A percentile compares a stretch with the other conserved stretches of the same genome.
phyloP scores from a whole-genome alignment of 2,888 invertebrate species.

The Neelides folsomi region DNA sequence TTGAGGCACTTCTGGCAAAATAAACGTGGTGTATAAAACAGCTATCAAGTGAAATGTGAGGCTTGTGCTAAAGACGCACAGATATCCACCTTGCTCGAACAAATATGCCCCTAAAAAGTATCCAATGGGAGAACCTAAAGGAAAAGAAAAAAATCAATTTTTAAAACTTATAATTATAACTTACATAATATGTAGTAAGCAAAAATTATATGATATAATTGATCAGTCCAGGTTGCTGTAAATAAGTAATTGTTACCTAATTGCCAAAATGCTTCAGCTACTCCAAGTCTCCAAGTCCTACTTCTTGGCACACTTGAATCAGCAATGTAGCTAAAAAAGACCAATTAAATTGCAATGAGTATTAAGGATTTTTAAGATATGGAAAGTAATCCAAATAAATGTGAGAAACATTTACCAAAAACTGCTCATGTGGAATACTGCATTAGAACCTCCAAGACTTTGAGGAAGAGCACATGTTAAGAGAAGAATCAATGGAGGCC shows the following conservation, averaged over 20 bases:
- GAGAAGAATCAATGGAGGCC: slow-evolving; percentile 25
- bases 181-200: too few relatives aligned
- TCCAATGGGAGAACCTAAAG: slow-evolving; percentile 24
- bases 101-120: slow-evolving; percentile 27
- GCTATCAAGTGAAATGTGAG: slow-evolving; percentile 23
- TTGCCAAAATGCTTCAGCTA: slow-evolving; percentile 31
- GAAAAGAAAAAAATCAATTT: too few relatives aligned
- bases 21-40: slow-evolving; percentile 25
- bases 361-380: slow-evolving; percentile 1
- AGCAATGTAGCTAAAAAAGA: slow-evolving; percentile 25
- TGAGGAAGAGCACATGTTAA: slow-evolving; percentile 29
- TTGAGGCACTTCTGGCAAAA: slow-evolving; percentile 30
- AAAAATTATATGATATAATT: too few relatives aligned
- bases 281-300: slow-evolving; percentile 28
- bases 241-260: slow-evolving; percentile 1
- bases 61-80: slow-evolving; percentile 28
- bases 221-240: too few relatives aligned
- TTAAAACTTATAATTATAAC: too few relatives aligned
- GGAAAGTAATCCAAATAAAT: too few relatives aligned
- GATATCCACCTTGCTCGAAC: slow-evolving; percentile 27
- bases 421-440: slow-evolving; percentile 32
- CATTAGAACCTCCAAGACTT: slow-evolving; percentile 29
- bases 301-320: slow-evolving; percentile 31
- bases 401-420: too few relatives aligned
- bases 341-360: neutral